These are phyloP conservation scores for Bradypus variegatus DNA, from an alignment of 2,797 vertebrate species.

Conservation along the genomic window DNA sequence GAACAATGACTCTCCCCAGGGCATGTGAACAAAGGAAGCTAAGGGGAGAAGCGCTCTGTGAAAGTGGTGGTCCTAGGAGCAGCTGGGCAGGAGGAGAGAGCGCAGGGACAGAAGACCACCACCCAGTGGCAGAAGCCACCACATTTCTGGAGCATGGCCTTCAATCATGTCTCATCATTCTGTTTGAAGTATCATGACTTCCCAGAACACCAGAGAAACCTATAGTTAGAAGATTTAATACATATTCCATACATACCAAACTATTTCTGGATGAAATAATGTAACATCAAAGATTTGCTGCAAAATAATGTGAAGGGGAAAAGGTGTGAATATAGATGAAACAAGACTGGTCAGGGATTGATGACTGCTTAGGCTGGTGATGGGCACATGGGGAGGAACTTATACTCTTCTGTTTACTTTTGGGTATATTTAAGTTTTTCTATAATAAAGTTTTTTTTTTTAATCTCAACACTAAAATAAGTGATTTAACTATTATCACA, in stretches of 20 bases:
- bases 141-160: not conserved
- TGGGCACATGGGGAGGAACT: not conserved
- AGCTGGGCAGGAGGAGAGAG: not conserved
- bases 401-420: not conserved
- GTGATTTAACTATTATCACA: not conserved
- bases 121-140: not conserved
- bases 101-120: not conserved
- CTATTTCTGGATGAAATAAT: conserved; percentile 16
- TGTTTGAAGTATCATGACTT: not conserved
- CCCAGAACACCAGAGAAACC: not conserved
- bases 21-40: not conserved
- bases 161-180: not conserved
- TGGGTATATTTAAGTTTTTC: not conserved
- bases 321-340: not conserved
- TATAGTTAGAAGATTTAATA: conserved; percentile 12
- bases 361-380: not conserved
- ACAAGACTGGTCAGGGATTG: not conserved
- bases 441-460: not conserved
- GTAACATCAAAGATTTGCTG: not conserved
- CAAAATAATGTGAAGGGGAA: not conserved
- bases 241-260: not conserved
- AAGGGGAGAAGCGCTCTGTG: not conserved
- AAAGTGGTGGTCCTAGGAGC: not conserved
- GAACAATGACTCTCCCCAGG: not conserved
- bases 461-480: conserved; percentile 10